Conservation (phyloP, 2,797 vertebrate genomes). For the Enteromius thamalakanensis region DNA sequence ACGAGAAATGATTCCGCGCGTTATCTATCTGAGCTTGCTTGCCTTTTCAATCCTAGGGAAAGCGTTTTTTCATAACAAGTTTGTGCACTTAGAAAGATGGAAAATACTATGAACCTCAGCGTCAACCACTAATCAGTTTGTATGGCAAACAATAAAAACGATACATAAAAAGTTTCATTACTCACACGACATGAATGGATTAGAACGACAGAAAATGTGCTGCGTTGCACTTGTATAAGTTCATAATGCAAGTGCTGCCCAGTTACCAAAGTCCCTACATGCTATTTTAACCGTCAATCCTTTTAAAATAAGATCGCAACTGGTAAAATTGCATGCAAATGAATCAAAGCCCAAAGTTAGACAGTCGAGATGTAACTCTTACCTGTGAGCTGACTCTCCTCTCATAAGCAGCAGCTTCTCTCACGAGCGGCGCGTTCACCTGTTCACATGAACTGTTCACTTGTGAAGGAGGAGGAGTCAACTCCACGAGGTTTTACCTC, state of each 20-base stretch:
- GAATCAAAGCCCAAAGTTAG: neutral
- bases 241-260: neutral
- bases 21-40: neutral
- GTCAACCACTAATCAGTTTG: neutral
- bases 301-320: neutral
- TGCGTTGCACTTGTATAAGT: neutral
- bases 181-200: neutral
- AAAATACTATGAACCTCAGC: neutral
- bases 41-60: neutral
- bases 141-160: neutral
- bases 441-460: slow-evolving; percentile 9
- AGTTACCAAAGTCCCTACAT: neutral
- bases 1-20: neutral
- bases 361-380: neutral
- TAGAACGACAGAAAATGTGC: neutral
- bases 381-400: slow-evolving; percentile 24
- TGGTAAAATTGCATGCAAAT: neutral
- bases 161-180: neutral
- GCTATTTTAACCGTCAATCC: neutral
- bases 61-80: neutral
- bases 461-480: slow-evolving; percentile 15
- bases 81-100: neutral
- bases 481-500: neutral
- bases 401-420: neutral
- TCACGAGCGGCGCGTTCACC: slow-evolving; percentile 13